A percentile compares a stretch with the other conserved stretches of the same genome.
These are phyloP conservation scores for Oreortyx pictus DNA, from an alignment of 2,797 vertebrate genomes.

Conservation along the genomic window DNA sequence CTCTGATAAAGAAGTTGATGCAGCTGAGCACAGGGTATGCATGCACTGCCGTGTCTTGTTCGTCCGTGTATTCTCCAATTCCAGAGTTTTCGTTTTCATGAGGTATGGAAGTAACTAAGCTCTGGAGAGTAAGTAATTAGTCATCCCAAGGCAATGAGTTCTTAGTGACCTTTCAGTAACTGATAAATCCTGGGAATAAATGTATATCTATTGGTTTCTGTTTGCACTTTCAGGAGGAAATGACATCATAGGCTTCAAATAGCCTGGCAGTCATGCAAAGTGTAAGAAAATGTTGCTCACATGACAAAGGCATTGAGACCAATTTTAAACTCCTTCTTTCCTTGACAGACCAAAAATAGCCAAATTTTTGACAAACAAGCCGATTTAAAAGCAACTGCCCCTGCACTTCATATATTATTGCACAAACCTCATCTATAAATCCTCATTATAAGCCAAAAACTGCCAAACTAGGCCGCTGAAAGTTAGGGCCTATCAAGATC, in stretches of 20 bases:
- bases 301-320: neutral
- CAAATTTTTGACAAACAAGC: neutral
- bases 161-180: slow-evolving; percentile 14
- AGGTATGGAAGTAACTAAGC: slow-evolving; percentile 37
- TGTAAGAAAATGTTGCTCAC: neutral
- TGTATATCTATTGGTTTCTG: neutral
- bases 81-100: slow-evolving; percentile 19
- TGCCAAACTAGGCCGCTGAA: neutral
- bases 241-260: neutral
- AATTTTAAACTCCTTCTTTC: neutral
- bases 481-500: neutral
- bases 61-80: neutral
- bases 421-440: neutral
- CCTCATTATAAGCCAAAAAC: neutral
- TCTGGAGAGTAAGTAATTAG: slow-evolving; percentile 49
- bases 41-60: neutral
- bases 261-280: neutral
- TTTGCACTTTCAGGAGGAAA: slow-evolving; percentile 40
- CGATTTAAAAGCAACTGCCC: neutral
- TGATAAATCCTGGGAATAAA: slow-evolving; percentile 34
- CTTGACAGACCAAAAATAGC: neutral
- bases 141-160: slow-evolving; percentile 30
- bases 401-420: neutral
- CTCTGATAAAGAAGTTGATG: neutral
- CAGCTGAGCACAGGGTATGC: neutral